These are phyloP conservation scores for Disparrhopalites patrizii DNA, from an alignment of 2,888 invertebrate genomes.

Conservation along the genomic window DNA sequence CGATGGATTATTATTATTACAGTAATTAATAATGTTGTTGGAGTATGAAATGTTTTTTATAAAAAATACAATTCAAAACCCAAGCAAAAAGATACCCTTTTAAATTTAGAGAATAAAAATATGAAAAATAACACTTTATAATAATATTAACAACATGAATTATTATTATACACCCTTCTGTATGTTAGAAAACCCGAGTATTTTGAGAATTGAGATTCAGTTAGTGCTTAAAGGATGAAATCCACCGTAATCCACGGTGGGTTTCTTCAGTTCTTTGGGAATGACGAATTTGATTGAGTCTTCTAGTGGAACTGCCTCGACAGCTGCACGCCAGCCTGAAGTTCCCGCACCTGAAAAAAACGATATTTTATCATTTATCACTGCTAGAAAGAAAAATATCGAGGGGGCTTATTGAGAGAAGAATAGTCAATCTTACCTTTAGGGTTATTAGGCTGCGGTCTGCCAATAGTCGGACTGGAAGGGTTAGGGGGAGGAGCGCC, in stretches of 20 bases:
- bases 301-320: conserved; percentile 30
- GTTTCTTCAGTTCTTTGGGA: conserved; percentile 28
- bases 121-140: conserved; percentile 1
- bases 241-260: conserved; percentile 31
- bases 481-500: neutral
- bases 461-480: neutral
- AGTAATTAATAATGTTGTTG: conserved; percentile 1
- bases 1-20: neutral
- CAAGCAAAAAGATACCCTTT: conserved; percentile 1
- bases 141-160: too few species aligned
- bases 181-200: neutral
- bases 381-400: neutral
- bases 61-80: conserved; percentile 9
- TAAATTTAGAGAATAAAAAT: conserved; percentile 16
- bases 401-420: neutral
- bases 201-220: conserved; percentile 13
- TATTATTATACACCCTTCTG: neutral
- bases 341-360: neutral
- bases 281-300: conserved; percentile 34
- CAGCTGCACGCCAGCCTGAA: conserved; percentile 28
- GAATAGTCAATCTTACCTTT: neutral
- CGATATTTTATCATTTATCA: neutral
- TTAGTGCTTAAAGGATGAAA: conserved; percentile 30
- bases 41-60: conserved; percentile 5
- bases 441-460: neutral